These are phyloP conservation scores for Plectrocnemia conspersa DNA, from an alignment of 1,140 invertebrate genomes.

Conservation along the genomic window DNA sequence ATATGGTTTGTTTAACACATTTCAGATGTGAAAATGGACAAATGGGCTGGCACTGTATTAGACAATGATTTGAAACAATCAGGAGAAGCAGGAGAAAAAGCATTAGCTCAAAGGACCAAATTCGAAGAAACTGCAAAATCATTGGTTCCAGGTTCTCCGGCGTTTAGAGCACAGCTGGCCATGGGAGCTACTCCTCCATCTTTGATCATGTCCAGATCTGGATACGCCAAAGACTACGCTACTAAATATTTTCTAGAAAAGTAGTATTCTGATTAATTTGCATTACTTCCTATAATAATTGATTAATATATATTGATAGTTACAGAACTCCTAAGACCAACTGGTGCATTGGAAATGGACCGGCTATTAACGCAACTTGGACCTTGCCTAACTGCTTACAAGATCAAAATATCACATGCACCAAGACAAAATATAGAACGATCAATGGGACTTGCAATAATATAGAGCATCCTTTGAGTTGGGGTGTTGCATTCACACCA, in stretches of 20 bases:
- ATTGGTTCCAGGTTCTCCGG: slow-evolving; percentile 54
- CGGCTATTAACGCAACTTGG: slow-evolving; percentile 47
- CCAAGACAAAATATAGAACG: slow-evolving; percentile 56
- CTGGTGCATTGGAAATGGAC: slow-evolving; percentile 53
- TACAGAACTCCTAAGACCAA: slow-evolving; percentile 16
- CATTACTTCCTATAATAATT: not conserved
- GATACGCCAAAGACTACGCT: slow-evolving; percentile 61
- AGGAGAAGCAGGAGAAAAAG: slow-evolving; percentile 52
- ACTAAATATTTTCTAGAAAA: slow-evolving; percentile 51
- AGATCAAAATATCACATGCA: slow-evolving; percentile 35
- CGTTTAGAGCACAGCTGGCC: slow-evolving; percentile 63
- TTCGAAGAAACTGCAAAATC: slow-evolving; percentile 51
- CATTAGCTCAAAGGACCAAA: slow-evolving; percentile 50
- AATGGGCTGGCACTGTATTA: slow-evolving; percentile 39
- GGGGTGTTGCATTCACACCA: slow-evolving; percentile 70
- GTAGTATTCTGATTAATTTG: slow-evolving; percentile 13
- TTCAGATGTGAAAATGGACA: slow-evolving; percentile 11
- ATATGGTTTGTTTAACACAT: too few species aligned
- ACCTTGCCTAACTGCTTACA: slow-evolving; percentile 33
- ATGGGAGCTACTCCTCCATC: slow-evolving; percentile 57
- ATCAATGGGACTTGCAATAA: slow-evolving; percentile 82
- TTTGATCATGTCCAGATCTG: slow-evolving; percentile 56
- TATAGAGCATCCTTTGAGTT: slow-evolving; percentile 56
- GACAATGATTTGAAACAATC: slow-evolving; percentile 44
- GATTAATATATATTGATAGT: slow-evolving; percentile 6